Percentiles rank a stretch among this genome's conserved stretches.
These are phyloP conservation scores for Dendrolimus kikuchii DNA, from an alignment of 1,140 invertebrate species.

Conservation along the genomic window DNA sequence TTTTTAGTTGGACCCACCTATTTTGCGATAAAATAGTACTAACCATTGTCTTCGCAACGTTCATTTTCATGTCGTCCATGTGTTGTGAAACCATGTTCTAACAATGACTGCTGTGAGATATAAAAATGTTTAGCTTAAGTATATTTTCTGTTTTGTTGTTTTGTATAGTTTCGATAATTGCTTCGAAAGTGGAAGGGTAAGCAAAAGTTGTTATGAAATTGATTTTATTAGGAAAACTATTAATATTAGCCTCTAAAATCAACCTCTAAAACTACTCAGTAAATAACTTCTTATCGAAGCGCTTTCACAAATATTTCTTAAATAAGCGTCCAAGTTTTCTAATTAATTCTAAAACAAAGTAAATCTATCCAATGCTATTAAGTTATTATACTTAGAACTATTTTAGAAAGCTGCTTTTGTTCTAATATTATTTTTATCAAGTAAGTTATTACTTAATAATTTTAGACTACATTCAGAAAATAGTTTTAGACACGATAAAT, in stretches of 20 bases:
- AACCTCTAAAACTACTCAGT: neutral
- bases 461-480: too few species aligned
- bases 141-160: constrained; percentile 37
- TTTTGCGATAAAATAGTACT: constrained; percentile 42
- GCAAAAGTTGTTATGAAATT: constrained; percentile 8
- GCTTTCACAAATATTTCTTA: too few species aligned
- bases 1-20: constrained; percentile 50
- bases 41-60: constrained; percentile 38
- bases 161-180: constrained; percentile 39
- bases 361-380: too few species aligned
- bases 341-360: too few species aligned
- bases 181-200: constrained; percentile 47
- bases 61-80: constrained; percentile 27
- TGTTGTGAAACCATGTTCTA: too few species aligned
- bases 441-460: too few species aligned
- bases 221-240: neutral
- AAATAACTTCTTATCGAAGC: too few species aligned
- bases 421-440: too few species aligned
- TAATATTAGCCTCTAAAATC: neutral
- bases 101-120: constrained; percentile 4
- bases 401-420: too few species aligned
- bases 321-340: too few species aligned
- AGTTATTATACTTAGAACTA: too few species aligned
- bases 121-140: constrained; percentile 50
- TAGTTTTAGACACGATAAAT: too few species aligned